Percentiles rank a stretch among this genome's conserved stretches.
phyloP scores from a whole-genome alignment of 2,797 vertebrate genomes.

The Pantherophis vulpinus region DNA sequence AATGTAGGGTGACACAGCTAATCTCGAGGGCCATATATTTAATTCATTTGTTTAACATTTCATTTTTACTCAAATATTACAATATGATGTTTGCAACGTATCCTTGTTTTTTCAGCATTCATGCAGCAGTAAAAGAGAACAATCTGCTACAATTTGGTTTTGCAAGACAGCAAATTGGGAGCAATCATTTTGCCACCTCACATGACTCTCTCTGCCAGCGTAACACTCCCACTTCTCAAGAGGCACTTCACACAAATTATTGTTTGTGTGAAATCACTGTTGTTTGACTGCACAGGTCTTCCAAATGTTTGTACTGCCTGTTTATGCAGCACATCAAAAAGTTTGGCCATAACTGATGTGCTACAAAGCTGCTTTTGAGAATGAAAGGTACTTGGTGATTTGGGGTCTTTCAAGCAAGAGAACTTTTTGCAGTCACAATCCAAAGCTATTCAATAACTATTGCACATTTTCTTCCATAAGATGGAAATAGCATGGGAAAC shows the following conservation, averaged over 20 bases:
- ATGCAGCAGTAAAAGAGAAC: background rate
- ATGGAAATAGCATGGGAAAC: background rate
- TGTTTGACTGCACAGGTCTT: constrained; percentile 2
- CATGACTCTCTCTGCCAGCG: background rate
- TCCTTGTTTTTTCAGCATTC: background rate
- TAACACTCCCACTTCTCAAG: background rate
- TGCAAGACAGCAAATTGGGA: rapidly evolving
- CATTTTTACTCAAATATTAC: background rate
- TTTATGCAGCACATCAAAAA: background rate
- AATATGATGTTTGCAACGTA: background rate
- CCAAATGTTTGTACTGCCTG: background rate
- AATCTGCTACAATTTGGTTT: background rate
- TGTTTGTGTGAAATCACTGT: background rate
- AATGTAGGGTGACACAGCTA: background rate
- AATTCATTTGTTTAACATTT: background rate
- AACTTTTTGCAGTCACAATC: background rate
- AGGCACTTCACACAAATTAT: background rate
- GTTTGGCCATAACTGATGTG: constrained; percentile 1
- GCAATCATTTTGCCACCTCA: background rate
- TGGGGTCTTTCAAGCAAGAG: background rate
- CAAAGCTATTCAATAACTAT: background rate
- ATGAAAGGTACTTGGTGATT: rapidly evolving
- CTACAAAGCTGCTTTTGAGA: rapidly evolving
- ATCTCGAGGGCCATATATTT: background rate
- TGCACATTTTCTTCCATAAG: background rate